phyloP scores from a whole-genome alignment of 2,113 vertebrate genomes.

The Malurus elegans region DNA sequence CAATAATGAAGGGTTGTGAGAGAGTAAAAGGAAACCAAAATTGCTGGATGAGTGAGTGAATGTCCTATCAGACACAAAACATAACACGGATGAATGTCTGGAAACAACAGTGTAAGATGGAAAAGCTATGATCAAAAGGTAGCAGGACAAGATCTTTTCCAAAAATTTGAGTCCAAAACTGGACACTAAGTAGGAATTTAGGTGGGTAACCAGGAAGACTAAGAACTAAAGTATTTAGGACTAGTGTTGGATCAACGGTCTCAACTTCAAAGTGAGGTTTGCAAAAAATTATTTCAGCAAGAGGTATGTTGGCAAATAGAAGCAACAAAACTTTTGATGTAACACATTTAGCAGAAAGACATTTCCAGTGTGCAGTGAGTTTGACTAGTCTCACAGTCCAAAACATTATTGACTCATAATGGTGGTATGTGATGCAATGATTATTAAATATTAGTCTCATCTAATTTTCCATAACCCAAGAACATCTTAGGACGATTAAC shows the following conservation, averaged over 20 bases:
- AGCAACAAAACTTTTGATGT: neutral
- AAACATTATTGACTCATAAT: neutral
- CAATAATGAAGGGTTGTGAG: neutral
- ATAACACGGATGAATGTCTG: neutral
- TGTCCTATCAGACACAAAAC: neutral
- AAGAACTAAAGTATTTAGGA: neutral
- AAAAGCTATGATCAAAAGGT: neutral
- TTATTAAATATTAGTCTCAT: neutral
- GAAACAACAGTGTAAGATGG: neutral
- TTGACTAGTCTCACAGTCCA: neutral
- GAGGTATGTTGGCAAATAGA: neutral
- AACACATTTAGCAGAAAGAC: neutral
- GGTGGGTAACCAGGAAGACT: neutral
- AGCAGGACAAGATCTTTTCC: neutral
- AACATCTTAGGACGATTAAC: neutral
- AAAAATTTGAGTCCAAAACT: neutral
- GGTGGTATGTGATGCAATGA: neutral
- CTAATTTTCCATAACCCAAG: neutral
- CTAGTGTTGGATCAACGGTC: neutral
- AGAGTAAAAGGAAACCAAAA: neutral
- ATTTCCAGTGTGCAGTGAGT: neutral
- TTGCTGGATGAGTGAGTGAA: neutral
- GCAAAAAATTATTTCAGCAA: neutral
- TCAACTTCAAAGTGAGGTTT: neutral
- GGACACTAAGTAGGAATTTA: neutral